Base-by-base conservation (phyloP, 1,140 invertebrate genomes). In the Ruditapes philippinarum region DNA sequence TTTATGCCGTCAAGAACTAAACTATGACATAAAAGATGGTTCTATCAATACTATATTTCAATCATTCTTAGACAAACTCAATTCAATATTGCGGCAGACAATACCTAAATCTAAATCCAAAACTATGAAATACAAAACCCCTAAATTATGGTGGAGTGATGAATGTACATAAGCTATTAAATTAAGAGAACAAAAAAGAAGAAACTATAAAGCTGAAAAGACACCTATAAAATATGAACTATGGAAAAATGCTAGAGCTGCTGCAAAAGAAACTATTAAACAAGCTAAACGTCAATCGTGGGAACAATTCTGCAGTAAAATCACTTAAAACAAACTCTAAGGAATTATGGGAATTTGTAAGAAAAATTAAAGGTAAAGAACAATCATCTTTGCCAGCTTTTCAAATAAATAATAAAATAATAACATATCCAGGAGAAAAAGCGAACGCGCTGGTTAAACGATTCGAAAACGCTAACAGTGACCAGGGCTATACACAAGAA, bases 261-360 rank as follows among this genome's bases (percentile, higher is more conserved):
- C 17, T 19, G 76, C 51, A 7, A 49, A 78, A 78, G 12, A 74
- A 11, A 51, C 40, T n/a, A 45, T 78, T 28, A 78, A 78, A n/a
- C 5, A 14, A 14, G 73, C 40, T 17, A 49, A 78, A 78, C 22
- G 22, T 12, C 9, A 42, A 49, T 28, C 25, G 5, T 78, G 73
- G 73, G 31, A 78, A n/a, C 22, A 78, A 19, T 78, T 78, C 40
- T 49, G 73, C 28, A n/a, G 19, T 28, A 62, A 28, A n/a, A 62
- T 62, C 11, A 54, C 51, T 22, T 4, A 14, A 54, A 54, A 54
- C 19, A 11, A 54, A 14, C 19, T 62, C 40, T 28, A 76, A 45
- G 33, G 38, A 76, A 76, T 11, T 22, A 22, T 45, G 38, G 73
- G 28, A 19, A 19, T 49, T 45, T 25, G 31, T 76, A 11, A 22